Base-by-base conservation (phyloP, 2,888 invertebrate species). In the Pseudococcus viburni region DNA sequence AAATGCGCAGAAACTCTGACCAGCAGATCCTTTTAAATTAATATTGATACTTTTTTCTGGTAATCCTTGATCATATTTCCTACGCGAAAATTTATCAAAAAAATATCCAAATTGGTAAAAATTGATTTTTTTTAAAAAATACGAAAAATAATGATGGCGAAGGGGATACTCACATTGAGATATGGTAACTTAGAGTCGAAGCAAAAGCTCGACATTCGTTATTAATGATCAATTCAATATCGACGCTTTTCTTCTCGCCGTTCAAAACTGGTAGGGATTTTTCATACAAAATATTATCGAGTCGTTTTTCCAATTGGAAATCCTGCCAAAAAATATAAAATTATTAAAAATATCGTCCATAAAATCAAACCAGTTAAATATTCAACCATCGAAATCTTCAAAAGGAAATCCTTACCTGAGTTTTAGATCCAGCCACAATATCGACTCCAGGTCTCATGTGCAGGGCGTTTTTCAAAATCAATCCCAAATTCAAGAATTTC, bases 1-100 rank as follows among this genome's bases (percentile, higher is more conserved):
- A 93, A 99, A 99, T 8, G 99, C 99, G 92, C 99, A 97, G 93
- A 99, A 99, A 91, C 99, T 99, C 93, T 99, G 99, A 15, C 99
- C 99, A 12, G 99, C 99, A 3, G 98, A 98, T 19, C 99, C 99
- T 83, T 93, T 95, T 90, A 99, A 93, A 64, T 94, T 94, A 88
- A 99, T 96, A 91, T 96, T 94, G 90, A 99, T 95, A 89, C 94
- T 94, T 90, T 94, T 94, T 26, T 94, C 94, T 0, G 98, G 97
- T 15, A 99, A 93, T 9, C 99, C 98, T 51, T 93, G 93, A 90
- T 98, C 98, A 91, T 95, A 96, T 93, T 96, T 96, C 93, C 97
- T 97, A 91, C 17, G 46, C 8, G 17, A 64, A 3, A 11, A 64
- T 59, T n/a, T n/a, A 3, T 2, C 5, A 59, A 19, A 4, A 59